Evolutionary conservation across 2,113 vertebrate species (phyloP), one percentile per base, ranked within the genome.

Genomic region (Xiphophorus couchianus): DNA sequence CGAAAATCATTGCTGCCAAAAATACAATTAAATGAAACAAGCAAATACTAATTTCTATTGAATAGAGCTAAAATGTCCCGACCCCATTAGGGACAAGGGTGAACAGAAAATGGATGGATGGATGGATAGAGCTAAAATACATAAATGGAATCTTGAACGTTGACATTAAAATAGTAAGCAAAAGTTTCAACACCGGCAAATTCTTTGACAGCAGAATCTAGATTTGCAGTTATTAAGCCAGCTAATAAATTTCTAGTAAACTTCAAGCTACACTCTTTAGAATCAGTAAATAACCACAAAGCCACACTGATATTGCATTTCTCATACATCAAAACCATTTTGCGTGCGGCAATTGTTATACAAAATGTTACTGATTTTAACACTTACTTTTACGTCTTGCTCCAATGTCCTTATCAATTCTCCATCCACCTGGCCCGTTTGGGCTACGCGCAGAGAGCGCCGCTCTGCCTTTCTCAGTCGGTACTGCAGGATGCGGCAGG

Each of bases 401-500:
- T 99, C 97, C 58, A 99, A 93, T 39, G 97, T 96, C 4, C 96
- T 95, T 81, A 99, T 97, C 83, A 99, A 95, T 80, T 99, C 98
- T 0, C 96, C 95, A 0, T 99, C 98, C 83, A 98, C 97, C 81
- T 99, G 97, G 33, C 98, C 97, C 0, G 97, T 98, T 91, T 99
- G 97, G 0, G 97, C 97, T 54, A 97, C 97, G 0, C 97, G 96
- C 61, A 99, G 94, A 90, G 97, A 98, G 80, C 97, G 96, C 63
- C 98, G 96, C 94, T 99, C 98, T 0, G 97, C 96, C 86, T 99
- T 99, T 81, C 97, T 96, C 74, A 99, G 93, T 14, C 98, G 94
- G 94, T 99, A 99, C 90, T 99, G 97, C 90, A 99, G 94, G 91
- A 99, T 99, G 73, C 97, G 97, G 88, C 97, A 99, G 1, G 96